A percentile compares a stretch with the other conserved stretches of the same genome.
Evolutionary conservation across 1,140 invertebrate species (phyloP).

Genomic region (Colletes latitarsis): DNA sequence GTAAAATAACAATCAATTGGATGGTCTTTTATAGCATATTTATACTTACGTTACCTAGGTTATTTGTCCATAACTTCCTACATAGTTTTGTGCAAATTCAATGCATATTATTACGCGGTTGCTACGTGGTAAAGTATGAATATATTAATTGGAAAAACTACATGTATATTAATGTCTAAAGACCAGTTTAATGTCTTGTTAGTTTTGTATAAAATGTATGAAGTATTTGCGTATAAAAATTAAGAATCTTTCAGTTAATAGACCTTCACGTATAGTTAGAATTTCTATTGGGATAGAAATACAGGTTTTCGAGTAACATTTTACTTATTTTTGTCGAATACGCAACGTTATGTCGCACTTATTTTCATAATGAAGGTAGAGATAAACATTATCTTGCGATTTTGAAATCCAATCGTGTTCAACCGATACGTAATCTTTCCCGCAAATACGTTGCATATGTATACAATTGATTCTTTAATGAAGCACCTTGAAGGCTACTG

Average conservation of each 20-base stretch:
- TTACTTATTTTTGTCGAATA: not conserved
- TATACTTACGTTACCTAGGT: too few species aligned
- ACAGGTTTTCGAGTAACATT: not conserved
- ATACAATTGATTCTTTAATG: conserved; percentile 2
- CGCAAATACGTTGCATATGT: conserved; percentile 6
- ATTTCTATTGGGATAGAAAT: not conserved
- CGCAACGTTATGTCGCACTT: not conserved
- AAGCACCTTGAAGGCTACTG: conserved; percentile 5
- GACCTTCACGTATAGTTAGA: not conserved
- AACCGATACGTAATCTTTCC: conserved; percentile 13
- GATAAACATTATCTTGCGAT: conserved; percentile 33
- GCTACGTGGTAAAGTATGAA: too few species aligned
- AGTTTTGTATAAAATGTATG: too few species aligned
- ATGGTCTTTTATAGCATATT: too few species aligned
- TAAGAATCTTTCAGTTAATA: not conserved
- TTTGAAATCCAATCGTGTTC: conserved; percentile 35
- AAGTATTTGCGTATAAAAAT: too few species aligned
- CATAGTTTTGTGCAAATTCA: too few species aligned
- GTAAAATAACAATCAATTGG: too few species aligned
- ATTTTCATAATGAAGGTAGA: conserved; percentile 10
- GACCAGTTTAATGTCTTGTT: too few species aligned
- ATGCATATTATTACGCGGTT: too few species aligned
- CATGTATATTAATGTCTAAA: too few species aligned
- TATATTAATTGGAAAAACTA: too few species aligned
- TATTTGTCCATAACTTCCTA: too few species aligned